Base-by-base conservation (phyloP, 2,113 vertebrate species). In the Bubalus kerabau region DNA sequence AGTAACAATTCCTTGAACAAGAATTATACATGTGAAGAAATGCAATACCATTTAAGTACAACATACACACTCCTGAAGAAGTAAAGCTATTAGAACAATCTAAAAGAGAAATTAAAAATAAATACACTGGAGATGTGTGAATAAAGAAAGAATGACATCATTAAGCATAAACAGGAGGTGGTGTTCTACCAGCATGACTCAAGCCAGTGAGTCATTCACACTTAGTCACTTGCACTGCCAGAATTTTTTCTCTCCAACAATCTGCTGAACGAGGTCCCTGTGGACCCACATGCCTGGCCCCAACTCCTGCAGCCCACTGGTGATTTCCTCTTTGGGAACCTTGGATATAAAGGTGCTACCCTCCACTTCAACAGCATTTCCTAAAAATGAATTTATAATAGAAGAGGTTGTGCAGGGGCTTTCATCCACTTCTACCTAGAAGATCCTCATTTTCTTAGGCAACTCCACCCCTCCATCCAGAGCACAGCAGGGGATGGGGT, bases 241-340 rank as follows among this genome's bases (percentile, higher is more conserved):
- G 40, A 30, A 30, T 40, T 62, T 52, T 32, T 74, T 59, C 40
- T 84, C 52, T 36, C 36, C 14, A 11, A n/a, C 9, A 32, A 1
- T n/a, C 50, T 40, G 12, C 7, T 4, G 46, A 36, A 64, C 0
- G 5, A 46, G 36, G 21, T 57, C 13, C 24, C 36, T 2, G 1
- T 56, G 62, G 40, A 32, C 6, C 82, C 43, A 24, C 19, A 3
- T 7, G 3, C 12, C 24, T 23, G 7, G 54, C 12, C 26, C 24
- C 80, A 43, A 32, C 2, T 11, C 19, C 26, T 13, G 3, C 48
- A n/a, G 17, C 56, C 26, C 14, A 17, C 12, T 62, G 11, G 71
- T 15, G 32, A 85, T 36, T 86, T 50, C 36, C 19, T 19, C 46
- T 52, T 52, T 62, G 32, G 71, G n/a, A 40, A 46, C 7, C n/a